Evolutionary conservation across 2,888 invertebrate species (phyloP), one percentile per base, ranked within the genome.

Genomic region (Ligdia adustata): DNA sequence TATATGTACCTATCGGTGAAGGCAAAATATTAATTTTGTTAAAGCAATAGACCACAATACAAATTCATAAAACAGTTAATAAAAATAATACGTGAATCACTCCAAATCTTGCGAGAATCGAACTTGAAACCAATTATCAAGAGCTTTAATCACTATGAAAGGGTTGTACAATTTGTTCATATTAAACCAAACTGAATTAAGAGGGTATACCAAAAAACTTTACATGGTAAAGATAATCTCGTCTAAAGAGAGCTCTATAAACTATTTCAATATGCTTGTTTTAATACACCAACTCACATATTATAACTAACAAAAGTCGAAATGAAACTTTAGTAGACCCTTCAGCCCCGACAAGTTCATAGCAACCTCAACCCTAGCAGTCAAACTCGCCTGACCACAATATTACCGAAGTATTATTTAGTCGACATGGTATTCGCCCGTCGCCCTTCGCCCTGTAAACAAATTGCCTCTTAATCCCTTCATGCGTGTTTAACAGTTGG

Each of bases 401-500:
- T 46, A 53, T 60, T 53, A 55, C 59, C 50, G 33, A 51, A 53
- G 57, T 53, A 50, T 55, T 53, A 60, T 60, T 56, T 52, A 55
- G 62, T 59, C 53, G 39, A 55, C 49, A 46, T 45, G 41, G 34
- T 20, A 52, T 58, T 44, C 28, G 41, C 51, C 52, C 51, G 46
- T 37, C 46, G 27, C 41, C 33, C 45, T 27, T 18, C 29, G 16
- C 20, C 38, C 42, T 38, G 13, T 69, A 71, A 74, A 67, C 69
- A 68, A 72, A 72, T 73, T 72, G 66, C 66, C 62, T 66, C 68
- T 64, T 77, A 75, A 81, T 75, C 73, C 74, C 67, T 67, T 67
- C 76, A 72, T 67, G 76, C 72, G 69, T 77, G 77, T 79, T 79
- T 72, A 76, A 70, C 75, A 75, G 66, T 69, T 63, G 75, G 69